A percentile compares a stretch with the other conserved stretches of the same genome.
Conservation (phyloP, 2,888 invertebrate genomes). For the Phania funesta region DNA sequence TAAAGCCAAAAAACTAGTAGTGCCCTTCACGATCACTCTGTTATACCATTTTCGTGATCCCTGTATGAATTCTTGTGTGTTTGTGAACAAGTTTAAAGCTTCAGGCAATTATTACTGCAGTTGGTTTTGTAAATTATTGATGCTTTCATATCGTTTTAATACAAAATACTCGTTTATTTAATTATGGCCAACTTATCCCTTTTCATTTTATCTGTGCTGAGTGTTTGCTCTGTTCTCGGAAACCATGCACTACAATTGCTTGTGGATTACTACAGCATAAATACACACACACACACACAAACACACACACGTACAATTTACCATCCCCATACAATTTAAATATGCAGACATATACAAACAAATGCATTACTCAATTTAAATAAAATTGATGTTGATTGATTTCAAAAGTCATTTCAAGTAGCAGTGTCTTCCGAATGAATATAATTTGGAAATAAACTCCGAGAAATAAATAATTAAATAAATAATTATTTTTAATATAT, state of each 20-base stretch:
- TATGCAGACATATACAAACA: too few species aligned
- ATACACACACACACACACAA: background rate
- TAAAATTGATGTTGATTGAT: too few species aligned
- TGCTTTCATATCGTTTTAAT: constrained; percentile 55
- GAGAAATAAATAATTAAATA: too few species aligned
- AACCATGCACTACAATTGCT: background rate
- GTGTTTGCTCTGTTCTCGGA: background rate
- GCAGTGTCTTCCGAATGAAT: too few species aligned
- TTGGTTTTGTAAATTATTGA: constrained; percentile 62
- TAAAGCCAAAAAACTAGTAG: too few species aligned
- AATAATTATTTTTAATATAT: too few species aligned
- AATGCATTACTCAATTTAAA: too few species aligned
- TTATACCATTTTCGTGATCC: too few species aligned
- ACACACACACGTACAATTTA: background rate
- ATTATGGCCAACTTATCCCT: constrained; percentile 27
- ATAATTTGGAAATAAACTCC: too few species aligned
- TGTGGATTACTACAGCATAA: background rate
- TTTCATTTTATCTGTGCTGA: background rate
- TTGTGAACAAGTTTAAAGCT: constrained; percentile 18
- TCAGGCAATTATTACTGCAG: constrained; percentile 61
- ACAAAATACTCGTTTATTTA: constrained; percentile 60
- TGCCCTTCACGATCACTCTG: too few species aligned
- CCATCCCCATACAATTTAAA: background rate
- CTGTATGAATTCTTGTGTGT: too few species aligned
- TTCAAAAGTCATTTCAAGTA: too few species aligned